These are phyloP conservation scores for Bicyclus anynana DNA, from an alignment of 1,140 invertebrate species.

Conservation along the genomic window DNA sequence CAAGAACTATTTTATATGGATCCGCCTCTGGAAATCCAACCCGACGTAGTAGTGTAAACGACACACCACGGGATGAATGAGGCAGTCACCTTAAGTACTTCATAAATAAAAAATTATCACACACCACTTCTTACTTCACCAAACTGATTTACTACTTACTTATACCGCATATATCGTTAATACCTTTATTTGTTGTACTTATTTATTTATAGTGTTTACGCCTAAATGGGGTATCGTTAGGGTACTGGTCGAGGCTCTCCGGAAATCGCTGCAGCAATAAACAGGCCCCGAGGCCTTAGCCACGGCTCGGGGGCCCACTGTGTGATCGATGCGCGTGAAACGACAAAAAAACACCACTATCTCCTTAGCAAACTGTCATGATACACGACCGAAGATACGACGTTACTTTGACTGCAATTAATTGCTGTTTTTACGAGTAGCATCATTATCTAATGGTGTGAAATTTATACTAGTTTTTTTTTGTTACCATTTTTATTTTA, in stretches of 20 bases:
- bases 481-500: too few relatives aligned
- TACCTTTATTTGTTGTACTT: neutral
- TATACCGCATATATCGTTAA: neutral
- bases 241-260: slow-evolving; percentile 23
- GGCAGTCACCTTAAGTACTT: too few relatives aligned
- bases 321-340: slow-evolving; percentile 64
- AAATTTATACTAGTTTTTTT: too few relatives aligned
- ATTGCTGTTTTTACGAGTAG: too few relatives aligned
- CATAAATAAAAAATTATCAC: neutral
- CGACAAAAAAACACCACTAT: slow-evolving; percentile 68
- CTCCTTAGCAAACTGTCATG: slow-evolving; percentile 32
- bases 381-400: neutral
- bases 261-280: slow-evolving; percentile 71
- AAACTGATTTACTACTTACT: neutral
- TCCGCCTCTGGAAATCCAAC: too few relatives aligned
- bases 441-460: too few relatives aligned
- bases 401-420: too few relatives aligned
- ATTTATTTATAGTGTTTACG: neutral
- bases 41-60: too few relatives aligned
- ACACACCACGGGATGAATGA: too few relatives aligned
- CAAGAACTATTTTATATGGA: too few relatives aligned
- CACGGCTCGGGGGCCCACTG: slow-evolving; percentile 62
- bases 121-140: neutral
- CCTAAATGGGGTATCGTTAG: neutral
- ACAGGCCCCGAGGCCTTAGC: slow-evolving; percentile 29